phyloP scores from a whole-genome alignment of 2,797 vertebrate genomes.

The Sebastes umbrosus region DNA sequence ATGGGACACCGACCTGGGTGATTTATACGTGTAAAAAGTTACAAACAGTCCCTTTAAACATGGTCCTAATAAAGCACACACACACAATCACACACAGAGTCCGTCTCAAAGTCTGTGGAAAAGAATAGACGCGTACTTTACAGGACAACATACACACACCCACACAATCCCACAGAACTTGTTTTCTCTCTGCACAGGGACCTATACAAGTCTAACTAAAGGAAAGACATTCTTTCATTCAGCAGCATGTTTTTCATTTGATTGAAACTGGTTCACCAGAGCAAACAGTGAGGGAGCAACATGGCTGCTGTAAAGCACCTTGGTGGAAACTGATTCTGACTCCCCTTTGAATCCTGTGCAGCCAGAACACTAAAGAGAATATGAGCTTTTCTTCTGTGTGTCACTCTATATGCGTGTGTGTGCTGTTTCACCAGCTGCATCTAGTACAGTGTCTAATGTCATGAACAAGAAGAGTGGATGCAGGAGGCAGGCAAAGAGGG shows the following conservation, averaged over 20 bases:
- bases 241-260: conserved; percentile 33
- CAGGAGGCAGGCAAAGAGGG: conserved; percentile 34
- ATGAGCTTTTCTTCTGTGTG: conserved; percentile 6
- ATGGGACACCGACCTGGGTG: no score
- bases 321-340: background rate
- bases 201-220: conserved; percentile 4
- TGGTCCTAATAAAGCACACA: background rate
- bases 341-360: conserved; percentile 25
- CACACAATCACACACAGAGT: background rate
- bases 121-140: background rate
- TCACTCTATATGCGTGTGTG: conserved; percentile 6
- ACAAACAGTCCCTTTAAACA: background rate
- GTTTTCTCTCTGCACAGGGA: conserved; percentile 4
- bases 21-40: no score
- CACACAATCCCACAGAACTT: background rate
- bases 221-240: conserved; percentile 17
- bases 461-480: conserved; percentile 34
- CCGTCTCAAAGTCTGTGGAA: background rate
- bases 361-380: conserved; percentile 40
- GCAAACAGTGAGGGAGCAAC: conserved; percentile 29
- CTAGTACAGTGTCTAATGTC: conserved; percentile 39
- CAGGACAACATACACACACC: background rate
- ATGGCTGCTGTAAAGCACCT: conserved; percentile 6
- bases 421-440: conserved; percentile 25
- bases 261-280: conserved; percentile 38